Percentiles rank a stretch among this genome's conserved stretches.
Conservation (phyloP, 1,140 invertebrate genomes). For the Bombus turneri region DNA sequence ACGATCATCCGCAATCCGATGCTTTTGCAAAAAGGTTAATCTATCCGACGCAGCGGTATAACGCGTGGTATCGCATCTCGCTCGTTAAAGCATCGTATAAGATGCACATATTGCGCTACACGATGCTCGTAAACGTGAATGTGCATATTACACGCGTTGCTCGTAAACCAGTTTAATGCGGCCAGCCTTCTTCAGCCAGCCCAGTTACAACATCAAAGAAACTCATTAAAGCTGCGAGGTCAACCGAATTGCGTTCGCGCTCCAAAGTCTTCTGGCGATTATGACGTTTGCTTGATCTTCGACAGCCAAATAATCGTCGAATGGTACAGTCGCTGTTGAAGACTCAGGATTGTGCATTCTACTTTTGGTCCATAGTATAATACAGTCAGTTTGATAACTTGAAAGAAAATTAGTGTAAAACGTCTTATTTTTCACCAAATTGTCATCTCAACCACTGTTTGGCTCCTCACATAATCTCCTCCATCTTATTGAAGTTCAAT, state of each 20-base stretch:
- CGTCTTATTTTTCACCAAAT: too few species aligned
- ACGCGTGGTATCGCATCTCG: background rate
- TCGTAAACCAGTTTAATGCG: constrained; percentile 33
- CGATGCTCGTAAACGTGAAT: constrained; percentile 7
- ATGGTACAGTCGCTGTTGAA: background rate
- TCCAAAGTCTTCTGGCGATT: background rate
- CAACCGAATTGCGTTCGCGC: background rate
- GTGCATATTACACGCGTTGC: constrained; percentile 15
- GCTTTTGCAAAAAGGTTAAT: constrained; percentile 15
- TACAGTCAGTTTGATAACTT: too few species aligned
- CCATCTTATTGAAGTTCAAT: too few species aligned
- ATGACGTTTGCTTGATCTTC: background rate
- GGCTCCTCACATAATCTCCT: too few species aligned
- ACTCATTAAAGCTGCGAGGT: constrained; percentile 12
- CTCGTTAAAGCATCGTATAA: constrained; percentile 14
- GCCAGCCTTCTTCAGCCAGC: background rate
- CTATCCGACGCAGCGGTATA: background rate
- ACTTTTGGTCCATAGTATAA: too few species aligned
- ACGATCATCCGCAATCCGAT: too few species aligned
- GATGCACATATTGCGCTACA: constrained; percentile 8
- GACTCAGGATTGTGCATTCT: background rate
- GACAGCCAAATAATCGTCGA: background rate
- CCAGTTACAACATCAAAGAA: constrained; percentile 29
- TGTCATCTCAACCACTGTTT: too few species aligned
- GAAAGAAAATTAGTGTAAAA: too few species aligned